These are phyloP conservation scores for Allobates femoralis DNA, from an alignment of 2,797 vertebrate species.

Conservation along the genomic window DNA sequence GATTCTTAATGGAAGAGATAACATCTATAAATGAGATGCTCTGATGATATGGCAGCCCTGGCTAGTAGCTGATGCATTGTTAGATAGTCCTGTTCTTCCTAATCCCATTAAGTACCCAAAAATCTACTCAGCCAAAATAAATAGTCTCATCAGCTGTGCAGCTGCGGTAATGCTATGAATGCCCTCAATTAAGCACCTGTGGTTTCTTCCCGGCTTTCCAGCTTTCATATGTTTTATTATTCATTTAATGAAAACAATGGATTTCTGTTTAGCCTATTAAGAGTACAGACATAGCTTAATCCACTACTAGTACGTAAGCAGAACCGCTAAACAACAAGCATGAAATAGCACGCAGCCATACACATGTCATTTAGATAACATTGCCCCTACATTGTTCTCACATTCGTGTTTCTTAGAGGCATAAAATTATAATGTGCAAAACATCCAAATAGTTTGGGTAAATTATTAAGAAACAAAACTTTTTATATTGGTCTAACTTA, in stretches of 20 bases:
- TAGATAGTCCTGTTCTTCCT: slow-evolving; percentile 35
- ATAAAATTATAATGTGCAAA: background rate
- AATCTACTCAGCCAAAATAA: slow-evolving; percentile 45
- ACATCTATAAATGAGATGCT: background rate
- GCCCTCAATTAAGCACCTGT: slow-evolving; percentile 47
- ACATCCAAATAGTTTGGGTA: background rate
- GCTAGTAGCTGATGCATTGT: slow-evolving; percentile 36
- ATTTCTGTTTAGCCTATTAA: slow-evolving; percentile 3
- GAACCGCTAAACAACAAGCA: background rate
- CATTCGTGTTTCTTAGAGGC: too few species aligned
- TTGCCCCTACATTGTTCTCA: too few species aligned
- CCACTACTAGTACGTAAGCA: background rate
- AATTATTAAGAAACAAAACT: background rate
- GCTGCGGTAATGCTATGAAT: slow-evolving; percentile 22
- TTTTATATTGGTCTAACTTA: too few species aligned
- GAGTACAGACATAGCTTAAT: background rate
- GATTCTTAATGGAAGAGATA: slow-evolving; percentile 66
- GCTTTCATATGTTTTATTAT: slow-evolving; percentile 35
- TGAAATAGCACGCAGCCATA: background rate
- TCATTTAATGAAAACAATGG: slow-evolving; percentile 38
- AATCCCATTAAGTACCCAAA: slow-evolving; percentile 53
- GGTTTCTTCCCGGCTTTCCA: background rate
- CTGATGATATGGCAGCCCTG: slow-evolving; percentile 26
- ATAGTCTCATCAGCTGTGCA: slow-evolving; percentile 24
- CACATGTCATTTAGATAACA: too few species aligned